These are phyloP conservation scores for Agrenia bidenticulata DNA, from an alignment of 2,888 invertebrate genomes.

Conservation along the genomic window DNA sequence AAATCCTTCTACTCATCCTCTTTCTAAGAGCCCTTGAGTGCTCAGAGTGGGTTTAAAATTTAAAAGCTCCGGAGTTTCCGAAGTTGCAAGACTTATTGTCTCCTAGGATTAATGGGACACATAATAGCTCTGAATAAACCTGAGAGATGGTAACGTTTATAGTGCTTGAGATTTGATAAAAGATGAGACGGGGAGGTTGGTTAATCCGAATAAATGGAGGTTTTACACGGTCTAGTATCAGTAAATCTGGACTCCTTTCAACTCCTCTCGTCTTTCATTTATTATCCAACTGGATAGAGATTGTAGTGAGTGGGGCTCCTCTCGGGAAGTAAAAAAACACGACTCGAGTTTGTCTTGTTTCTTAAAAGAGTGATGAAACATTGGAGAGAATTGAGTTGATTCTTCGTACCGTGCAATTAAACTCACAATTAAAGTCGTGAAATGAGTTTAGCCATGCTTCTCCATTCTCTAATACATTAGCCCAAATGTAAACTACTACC, in stretches of 20 bases:
- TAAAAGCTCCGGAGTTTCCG: too few species aligned
- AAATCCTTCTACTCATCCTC: too few species aligned
- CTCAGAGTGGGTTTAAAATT: too few species aligned
- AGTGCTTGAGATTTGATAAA: too few species aligned
- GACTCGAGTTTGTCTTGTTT: slow-evolving; percentile 13
- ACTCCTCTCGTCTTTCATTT: background rate
- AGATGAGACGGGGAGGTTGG: background rate
- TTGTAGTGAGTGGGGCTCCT: background rate
- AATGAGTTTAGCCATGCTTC: slow-evolving; percentile 28
- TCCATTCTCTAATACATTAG: slow-evolving; percentile 2
- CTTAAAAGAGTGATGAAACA: slow-evolving; percentile 11
- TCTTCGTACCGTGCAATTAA: slow-evolving; percentile 38
- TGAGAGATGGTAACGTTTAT: too few species aligned
- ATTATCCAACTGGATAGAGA: slow-evolving; percentile 4
- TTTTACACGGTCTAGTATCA: slow-evolving; percentile 5
- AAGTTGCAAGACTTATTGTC: too few species aligned
- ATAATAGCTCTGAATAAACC: too few species aligned
- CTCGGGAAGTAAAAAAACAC: background rate
- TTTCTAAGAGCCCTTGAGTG: too few species aligned
- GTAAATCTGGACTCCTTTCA: slow-evolving; percentile 1
- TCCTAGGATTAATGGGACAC: too few species aligned
- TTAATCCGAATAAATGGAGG: slow-evolving; percentile 7
- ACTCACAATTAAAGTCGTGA: slow-evolving; percentile 33
- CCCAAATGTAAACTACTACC: background rate
- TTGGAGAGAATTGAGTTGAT: slow-evolving; percentile 3